Evolutionary conservation across 1,140 invertebrate genomes (phyloP).

Genomic region (Papilio glaucus): DNA sequence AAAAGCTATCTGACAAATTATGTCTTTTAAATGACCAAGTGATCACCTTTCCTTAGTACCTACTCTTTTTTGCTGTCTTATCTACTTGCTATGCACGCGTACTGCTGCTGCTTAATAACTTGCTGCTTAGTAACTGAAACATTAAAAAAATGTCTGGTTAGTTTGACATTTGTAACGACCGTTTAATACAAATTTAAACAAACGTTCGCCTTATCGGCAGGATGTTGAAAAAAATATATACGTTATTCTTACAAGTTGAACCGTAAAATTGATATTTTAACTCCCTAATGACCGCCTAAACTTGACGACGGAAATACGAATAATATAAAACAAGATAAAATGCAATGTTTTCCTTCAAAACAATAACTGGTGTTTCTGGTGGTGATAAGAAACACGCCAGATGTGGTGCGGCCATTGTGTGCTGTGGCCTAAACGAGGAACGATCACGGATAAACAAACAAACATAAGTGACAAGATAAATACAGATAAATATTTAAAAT

Average conservation of each 20-base stretch:
- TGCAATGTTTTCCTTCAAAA: conserved; percentile 72
- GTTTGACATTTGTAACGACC: conserved; percentile 39
- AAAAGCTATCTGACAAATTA: too few relatives aligned
- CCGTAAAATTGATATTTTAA: conserved; percentile 55
- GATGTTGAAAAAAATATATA: conserved; percentile 53
- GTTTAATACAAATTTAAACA: conserved; percentile 35
- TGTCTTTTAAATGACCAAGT: too few relatives aligned
- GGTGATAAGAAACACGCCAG: conserved; percentile 71
- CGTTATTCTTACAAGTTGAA: conserved; percentile 51
- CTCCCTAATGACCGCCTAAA: conserved; percentile 60
- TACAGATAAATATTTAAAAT: background rate
- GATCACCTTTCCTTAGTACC: too few relatives aligned
- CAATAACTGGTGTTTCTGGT: conserved; percentile 67
- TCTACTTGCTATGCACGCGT: too few relatives aligned
- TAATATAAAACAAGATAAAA: conserved; percentile 61
- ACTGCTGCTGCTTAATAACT: too few relatives aligned
- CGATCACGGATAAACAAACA: conserved; percentile 21
- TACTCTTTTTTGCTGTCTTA: too few relatives aligned
- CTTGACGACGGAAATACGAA: conserved; percentile 70
- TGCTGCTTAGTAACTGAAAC: too few relatives aligned
- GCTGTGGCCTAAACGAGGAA: conserved; percentile 8
- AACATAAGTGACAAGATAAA: conserved; percentile 18
- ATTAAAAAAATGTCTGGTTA: conserved; percentile 7
- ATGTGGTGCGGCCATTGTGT: conserved; percentile 53
- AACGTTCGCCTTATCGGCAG: conserved; percentile 50